Evolutionary conservation across 1,140 invertebrate species (phyloP), one percentile per base, ranked within the genome.

Genomic region (Lasaia peninsularis): DNA sequence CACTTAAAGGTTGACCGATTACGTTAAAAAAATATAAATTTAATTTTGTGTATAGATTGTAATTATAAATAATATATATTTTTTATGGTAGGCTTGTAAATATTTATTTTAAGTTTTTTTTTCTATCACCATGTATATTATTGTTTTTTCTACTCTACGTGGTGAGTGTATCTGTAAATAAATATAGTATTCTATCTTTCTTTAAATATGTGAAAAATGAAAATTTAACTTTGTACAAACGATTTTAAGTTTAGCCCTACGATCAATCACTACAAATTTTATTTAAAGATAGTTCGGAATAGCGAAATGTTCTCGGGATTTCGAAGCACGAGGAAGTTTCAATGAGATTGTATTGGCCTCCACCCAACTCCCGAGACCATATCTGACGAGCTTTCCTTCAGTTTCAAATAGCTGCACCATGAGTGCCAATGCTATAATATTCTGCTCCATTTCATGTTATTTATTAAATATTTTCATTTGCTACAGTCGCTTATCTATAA

Each of bases 331-430:
- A 35, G 54, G 61, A 71, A 71, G 63, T 71, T 71, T 63, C 52
- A 60, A 69, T 69, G 66, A 67, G 58, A 71, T 67, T 71, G 68
- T 71, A 69, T 69, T 71, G 69, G 69, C 69, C 58, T 53, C 49
- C 57, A 52, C 65, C 69, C 69, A 71, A 69, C 59, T 71, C 50
- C 64, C 34, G 12, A 50, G 61, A 69, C 67, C 65, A 66, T 63
- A 69, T 69, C 63, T 65, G 58, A 67, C 55, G 56, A 70, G 64
- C 67, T 70, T 65, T 57, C 64, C 62, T 66, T 64, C 56, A 64
- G 57, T 61, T 33, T 44, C 56, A 57, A 67, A 69, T 56, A 51
- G 63, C 12, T 16, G 35, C 6, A 48, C 40, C 40, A 55, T 50
- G 37, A 62, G 60, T 62, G 60, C 60, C 54, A 62, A 57, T 56